Evolutionary conservation across 2,888 invertebrate species (phyloP).

Genomic region (Metopia argyrocephala): DNA sequence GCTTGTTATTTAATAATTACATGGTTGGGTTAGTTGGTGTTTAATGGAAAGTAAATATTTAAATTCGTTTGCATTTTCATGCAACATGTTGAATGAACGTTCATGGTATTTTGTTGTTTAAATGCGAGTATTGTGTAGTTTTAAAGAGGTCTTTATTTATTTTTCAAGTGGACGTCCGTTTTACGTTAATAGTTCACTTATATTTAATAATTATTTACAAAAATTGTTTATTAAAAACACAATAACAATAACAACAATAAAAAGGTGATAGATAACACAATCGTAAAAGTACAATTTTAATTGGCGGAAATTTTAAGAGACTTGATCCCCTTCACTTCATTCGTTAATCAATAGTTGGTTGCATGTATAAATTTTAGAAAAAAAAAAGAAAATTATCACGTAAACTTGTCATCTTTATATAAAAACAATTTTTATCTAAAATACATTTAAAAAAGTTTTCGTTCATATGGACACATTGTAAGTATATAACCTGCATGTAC

Average conservation of each 20-base stretch:
- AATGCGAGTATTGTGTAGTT: slow-evolving; percentile 15
- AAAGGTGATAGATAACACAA: slow-evolving; percentile 42
- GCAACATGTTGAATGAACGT: background rate
- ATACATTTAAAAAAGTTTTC: too few relatives aligned
- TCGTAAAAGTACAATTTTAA: slow-evolving; percentile 17
- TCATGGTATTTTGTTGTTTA: background rate
- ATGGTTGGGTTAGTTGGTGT: too few relatives aligned
- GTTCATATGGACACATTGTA: too few relatives aligned
- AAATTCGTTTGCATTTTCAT: background rate
- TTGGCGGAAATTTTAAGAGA: slow-evolving; percentile 26
- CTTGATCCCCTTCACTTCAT: background rate
- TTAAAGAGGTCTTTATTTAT: slow-evolving; percentile 32
- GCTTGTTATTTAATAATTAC: slow-evolving; percentile 23
- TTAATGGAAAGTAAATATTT: slow-evolving; percentile 13
- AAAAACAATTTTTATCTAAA: too few relatives aligned
- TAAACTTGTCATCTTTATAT: too few relatives aligned
- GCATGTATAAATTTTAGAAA: too few relatives aligned
- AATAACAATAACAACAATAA: slow-evolving; percentile 5
- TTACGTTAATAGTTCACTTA: slow-evolving; percentile 22
- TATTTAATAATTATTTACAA: slow-evolving; percentile 57
- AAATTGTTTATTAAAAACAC: background rate
- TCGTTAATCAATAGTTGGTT: background rate
- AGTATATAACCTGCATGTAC: too few relatives aligned
- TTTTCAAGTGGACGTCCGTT: slow-evolving; percentile 4
- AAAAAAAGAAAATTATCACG: too few relatives aligned